Percentiles rank a stretch among this genome's conserved stretches.
Conservation (phyloP, 2,797 vertebrate genomes). For the Ciconia nigra region DNA sequence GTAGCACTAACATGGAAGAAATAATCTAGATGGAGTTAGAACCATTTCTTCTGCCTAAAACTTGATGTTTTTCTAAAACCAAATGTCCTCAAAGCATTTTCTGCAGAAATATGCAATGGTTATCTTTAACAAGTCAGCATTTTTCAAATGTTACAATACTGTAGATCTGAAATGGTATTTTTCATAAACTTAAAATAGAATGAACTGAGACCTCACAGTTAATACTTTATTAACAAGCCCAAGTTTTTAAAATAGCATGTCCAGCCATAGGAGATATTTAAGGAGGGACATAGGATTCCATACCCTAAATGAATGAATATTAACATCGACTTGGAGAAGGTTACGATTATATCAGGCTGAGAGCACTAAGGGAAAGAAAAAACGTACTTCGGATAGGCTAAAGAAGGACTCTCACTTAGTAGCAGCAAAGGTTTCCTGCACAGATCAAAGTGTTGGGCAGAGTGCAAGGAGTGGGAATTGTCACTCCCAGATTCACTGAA, state of each 20-base stretch:
- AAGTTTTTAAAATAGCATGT: background rate
- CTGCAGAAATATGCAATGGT: background rate
- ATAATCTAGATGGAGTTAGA: background rate
- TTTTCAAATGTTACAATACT: constrained; percentile 2
- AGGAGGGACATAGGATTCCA: background rate
- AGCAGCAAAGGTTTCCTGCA: background rate
- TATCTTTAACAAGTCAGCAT: background rate
- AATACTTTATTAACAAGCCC: background rate
- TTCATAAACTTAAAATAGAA: background rate
- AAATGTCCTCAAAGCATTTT: background rate
- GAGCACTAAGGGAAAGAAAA: background rate
- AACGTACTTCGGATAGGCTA: background rate
- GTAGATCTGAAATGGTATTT: background rate
- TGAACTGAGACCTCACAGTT: background rate
- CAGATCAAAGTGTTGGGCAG: background rate
- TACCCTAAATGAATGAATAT: background rate
- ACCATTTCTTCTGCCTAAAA: background rate
- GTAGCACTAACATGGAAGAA: background rate
- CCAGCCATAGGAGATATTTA: background rate
- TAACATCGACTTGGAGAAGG: background rate
- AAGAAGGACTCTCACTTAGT: background rate
- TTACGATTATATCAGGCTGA: background rate
- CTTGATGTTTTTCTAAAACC: background rate
- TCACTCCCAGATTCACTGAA: background rate
- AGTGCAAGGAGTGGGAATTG: background rate